These are phyloP conservation scores for Oryzias curvinotus DNA, from an alignment of 2,113 vertebrate species.

Conservation along the genomic window DNA sequence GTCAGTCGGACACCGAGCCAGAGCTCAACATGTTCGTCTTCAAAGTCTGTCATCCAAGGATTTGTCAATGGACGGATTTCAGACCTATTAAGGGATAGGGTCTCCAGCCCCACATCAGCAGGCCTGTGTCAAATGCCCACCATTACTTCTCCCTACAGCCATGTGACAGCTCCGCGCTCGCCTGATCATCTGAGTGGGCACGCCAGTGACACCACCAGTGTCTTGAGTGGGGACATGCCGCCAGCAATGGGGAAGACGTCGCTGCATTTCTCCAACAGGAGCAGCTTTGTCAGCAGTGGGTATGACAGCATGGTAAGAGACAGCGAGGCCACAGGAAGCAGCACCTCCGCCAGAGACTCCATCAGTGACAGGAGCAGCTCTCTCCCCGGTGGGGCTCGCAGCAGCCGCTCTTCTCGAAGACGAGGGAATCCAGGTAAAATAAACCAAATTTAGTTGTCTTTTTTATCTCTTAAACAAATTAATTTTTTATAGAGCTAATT, in stretches of 20 bases:
- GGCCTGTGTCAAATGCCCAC: slow-evolving; percentile 54
- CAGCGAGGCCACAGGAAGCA: slow-evolving; percentile 89
- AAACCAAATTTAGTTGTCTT: not conserved
- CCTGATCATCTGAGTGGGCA: slow-evolving; percentile 91
- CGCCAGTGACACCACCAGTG: slow-evolving; percentile 94
- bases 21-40: slow-evolving; percentile 71
- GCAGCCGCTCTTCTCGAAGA: slow-evolving; percentile 84
- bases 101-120: slow-evolving; percentile 56
- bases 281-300: slow-evolving; percentile 85
- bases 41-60: slow-evolving; percentile 82
- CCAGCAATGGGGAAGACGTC: slow-evolving; percentile 97
- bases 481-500: not conserved
- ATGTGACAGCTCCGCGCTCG: slow-evolving; percentile 87
- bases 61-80: slow-evolving; percentile 86
- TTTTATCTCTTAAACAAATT: slow-evolving; percentile 11
- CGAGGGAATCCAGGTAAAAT: slow-evolving; percentile 83
- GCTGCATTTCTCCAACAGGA: slow-evolving; percentile 90
- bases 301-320: slow-evolving; percentile 94
- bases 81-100: slow-evolving; percentile 81
- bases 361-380: slow-evolving; percentile 75
- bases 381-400: slow-evolving; percentile 62
- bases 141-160: slow-evolving; percentile 92
- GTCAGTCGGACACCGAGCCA: slow-evolving; percentile 84
- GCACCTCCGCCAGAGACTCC: slow-evolving; percentile 87
- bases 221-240: slow-evolving; percentile 93